phyloP scores from a whole-genome alignment of 1,140 invertebrate genomes.

The Propsilocerus akamusi region DNA sequence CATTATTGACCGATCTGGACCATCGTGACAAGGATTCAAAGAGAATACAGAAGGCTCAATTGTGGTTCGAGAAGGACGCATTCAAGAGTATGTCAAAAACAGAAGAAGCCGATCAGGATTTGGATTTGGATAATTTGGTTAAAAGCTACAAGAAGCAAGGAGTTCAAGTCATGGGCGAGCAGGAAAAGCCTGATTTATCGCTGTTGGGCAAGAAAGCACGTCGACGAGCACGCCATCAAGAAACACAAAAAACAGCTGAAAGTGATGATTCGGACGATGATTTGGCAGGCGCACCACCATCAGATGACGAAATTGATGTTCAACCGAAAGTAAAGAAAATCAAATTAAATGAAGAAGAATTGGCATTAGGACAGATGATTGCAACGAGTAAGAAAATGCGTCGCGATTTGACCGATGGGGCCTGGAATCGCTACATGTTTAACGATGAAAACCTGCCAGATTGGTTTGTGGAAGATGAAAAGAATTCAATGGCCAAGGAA shows the following conservation, averaged over 20 bases:
- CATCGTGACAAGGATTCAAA: slow-evolving; percentile 48
- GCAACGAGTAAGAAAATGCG: slow-evolving; percentile 69
- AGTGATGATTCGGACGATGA: slow-evolving; percentile 24
- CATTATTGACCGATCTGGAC: slow-evolving; percentile 71
- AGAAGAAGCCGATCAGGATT: slow-evolving; percentile 70
- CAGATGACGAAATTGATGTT: slow-evolving; percentile 28
- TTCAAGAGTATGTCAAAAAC: slow-evolving; percentile 58
- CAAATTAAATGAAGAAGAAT: slow-evolving; percentile 67
- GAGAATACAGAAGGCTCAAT: slow-evolving; percentile 52
- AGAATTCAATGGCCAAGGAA: slow-evolving; percentile 67
- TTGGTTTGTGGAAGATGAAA: slow-evolving; percentile 94
- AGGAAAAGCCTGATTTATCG: slow-evolving; percentile 3
- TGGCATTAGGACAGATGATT: slow-evolving; percentile 74
- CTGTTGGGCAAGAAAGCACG: slow-evolving; percentile 19
- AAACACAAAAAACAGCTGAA: slow-evolving; percentile 15
- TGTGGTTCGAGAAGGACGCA: slow-evolving; percentile 81
- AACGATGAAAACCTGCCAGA: slow-evolving; percentile 81
- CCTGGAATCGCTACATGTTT: slow-evolving; percentile 79
- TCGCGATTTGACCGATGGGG: slow-evolving; percentile 68
- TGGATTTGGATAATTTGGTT: slow-evolving; percentile 64
- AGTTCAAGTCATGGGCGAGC: slow-evolving; percentile 17
- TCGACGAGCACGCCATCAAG: slow-evolving; percentile 17
- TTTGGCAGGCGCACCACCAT: slow-evolving; percentile 14
- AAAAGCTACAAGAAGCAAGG: slow-evolving; percentile 55
- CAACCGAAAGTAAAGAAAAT: slow-evolving; percentile 33